phyloP scores from a whole-genome alignment of 2,113 vertebrate species.

The Laticauda laticaudata region DNA sequence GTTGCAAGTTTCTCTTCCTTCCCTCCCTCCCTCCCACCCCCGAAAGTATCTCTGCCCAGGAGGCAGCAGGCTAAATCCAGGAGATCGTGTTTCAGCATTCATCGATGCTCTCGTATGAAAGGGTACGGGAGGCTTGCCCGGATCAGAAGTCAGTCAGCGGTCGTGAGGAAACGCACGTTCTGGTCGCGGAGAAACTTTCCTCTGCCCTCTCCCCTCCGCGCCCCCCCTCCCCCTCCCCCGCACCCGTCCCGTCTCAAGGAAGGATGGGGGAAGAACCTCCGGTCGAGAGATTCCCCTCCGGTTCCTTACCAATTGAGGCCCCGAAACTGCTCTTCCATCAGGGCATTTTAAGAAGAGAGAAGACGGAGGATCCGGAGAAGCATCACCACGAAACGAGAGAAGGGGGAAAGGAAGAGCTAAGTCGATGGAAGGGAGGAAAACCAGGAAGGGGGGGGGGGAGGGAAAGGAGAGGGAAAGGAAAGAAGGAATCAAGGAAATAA shows the following conservation, averaged over 20 bases:
- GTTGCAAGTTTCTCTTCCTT: not conserved
- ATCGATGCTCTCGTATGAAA: constrained; percentile 5
- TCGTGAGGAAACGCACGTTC: constrained; percentile 1
- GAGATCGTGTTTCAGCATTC: constrained; percentile 23
- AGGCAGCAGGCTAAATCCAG: not conserved
- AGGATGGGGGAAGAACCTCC: too few species aligned
- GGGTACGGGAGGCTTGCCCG: not conserved
- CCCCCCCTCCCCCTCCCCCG: too few species aligned
- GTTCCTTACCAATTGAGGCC: not conserved
- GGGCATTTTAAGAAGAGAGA: not conserved
- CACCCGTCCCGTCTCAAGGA: not conserved
- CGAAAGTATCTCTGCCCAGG: constrained; percentile 10
- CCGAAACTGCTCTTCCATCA: not conserved
- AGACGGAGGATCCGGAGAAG: not conserved
- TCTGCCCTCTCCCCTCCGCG: too few species aligned
- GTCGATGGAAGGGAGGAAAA: constrained; percentile 10
- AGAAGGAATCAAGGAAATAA: not conserved
- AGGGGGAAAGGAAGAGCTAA: not conserved
- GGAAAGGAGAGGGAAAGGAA: constrained; percentile 17
- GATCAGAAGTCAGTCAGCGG: constrained; percentile 2
- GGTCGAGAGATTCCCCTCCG: not conserved
- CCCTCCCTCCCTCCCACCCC: not conserved
- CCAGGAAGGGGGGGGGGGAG: not conserved
- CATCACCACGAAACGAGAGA: not conserved
- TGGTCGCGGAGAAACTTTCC: not conserved